Conservation (phyloP, 2,888 invertebrate species). For the Pollenia amentaria region DNA sequence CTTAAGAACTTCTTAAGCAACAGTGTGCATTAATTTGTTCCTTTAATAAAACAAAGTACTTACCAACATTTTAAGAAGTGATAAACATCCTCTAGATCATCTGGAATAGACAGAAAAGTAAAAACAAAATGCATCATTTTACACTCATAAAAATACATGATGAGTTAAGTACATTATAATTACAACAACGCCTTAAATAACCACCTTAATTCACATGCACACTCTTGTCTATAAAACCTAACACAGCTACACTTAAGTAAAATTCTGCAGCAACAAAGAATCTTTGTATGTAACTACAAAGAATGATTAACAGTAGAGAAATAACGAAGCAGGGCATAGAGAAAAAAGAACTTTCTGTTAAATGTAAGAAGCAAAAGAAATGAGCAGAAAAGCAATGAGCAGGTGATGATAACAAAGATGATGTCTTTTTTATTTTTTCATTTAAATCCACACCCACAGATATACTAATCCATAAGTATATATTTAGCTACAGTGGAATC, state of each 20-base stretch:
- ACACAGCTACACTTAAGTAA: no score
- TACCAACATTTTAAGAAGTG: no score
- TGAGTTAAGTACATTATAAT: slow-evolving; percentile 34
- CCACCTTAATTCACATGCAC: background rate
- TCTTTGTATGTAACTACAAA: background rate
- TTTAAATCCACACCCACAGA: background rate
- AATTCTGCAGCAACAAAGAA: background rate
- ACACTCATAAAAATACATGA: slow-evolving; percentile 17
- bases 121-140: background rate
- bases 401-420: slow-evolving; percentile 27
- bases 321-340: background rate
- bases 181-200: slow-evolving; percentile 1
- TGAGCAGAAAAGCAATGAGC: slow-evolving; percentile 6
- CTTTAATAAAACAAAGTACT: no score
- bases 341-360: background rate
- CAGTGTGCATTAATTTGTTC: no score
- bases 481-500: background rate
- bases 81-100: background rate
- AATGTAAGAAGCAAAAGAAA: background rate
- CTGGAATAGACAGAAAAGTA: background rate
- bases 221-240: background rate
- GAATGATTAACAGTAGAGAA: slow-evolving; percentile 2
- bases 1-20: no score
- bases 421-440: slow-evolving; percentile 9
- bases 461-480: background rate